These are phyloP conservation scores for Burhinus oedicnemus DNA, from an alignment of 2,113 vertebrate species.

Conservation along the genomic window DNA sequence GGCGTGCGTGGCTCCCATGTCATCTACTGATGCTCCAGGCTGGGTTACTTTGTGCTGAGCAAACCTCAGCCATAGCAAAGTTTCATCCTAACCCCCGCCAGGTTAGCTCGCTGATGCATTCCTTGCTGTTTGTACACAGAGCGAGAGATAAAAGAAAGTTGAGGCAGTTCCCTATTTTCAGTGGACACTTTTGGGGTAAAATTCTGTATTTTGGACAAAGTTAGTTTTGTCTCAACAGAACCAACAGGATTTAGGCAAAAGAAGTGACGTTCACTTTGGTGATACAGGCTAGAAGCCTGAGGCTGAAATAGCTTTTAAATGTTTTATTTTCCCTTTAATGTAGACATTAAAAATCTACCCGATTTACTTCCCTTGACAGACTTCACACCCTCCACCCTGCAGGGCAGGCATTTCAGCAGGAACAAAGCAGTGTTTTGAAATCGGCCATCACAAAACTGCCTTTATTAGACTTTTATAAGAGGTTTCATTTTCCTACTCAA, in stretches of 20 bases:
- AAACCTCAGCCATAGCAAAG: not conserved
- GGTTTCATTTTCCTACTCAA: not conserved
- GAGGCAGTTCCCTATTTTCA: not conserved
- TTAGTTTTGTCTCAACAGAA: not conserved
- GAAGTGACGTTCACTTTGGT: not conserved
- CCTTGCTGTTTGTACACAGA: not conserved
- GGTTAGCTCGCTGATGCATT: not conserved
- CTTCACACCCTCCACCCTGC: accelerated
- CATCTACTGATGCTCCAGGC: not conserved
- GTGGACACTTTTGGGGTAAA: not conserved
- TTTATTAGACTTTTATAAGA: not conserved
- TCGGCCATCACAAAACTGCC: not conserved
- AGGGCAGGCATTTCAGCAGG: not conserved
- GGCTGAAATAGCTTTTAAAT: not conserved
- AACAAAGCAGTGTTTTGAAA: not conserved
- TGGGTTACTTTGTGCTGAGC: not conserved
- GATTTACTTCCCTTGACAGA: not conserved
- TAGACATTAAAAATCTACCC: not conserved
- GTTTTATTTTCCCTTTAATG: not conserved
- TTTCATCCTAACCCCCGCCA: not conserved
- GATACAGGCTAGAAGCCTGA: not conserved
- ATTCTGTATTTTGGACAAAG: not conserved
- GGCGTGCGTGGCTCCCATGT: accelerated
- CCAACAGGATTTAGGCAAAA: not conserved
- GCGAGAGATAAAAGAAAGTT: not conserved